phyloP scores from a whole-genome alignment of 2,113 vertebrate species.

The Gorsachius goisagi region DNA sequence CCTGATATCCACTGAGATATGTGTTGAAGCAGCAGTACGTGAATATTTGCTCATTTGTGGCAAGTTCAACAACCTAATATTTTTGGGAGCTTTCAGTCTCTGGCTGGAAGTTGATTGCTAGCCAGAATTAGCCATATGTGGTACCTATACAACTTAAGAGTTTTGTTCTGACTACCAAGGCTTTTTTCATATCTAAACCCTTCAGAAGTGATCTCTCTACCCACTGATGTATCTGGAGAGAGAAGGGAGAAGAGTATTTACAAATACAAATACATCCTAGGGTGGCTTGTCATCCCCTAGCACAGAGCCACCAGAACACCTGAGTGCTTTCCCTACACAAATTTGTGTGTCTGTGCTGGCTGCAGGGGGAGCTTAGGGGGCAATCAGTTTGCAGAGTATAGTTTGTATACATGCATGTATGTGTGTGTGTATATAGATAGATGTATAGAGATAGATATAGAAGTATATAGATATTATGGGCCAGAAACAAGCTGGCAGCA shows the following conservation, averaged over 20 bases:
- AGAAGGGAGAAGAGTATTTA: not conserved
- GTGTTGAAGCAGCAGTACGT: not conserved
- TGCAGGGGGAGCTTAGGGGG: not conserved
- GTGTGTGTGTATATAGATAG: not conserved
- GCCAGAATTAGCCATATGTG: not conserved
- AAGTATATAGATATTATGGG: not conserved
- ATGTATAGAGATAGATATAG: not conserved
- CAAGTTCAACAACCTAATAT: not conserved
- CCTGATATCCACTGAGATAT: not conserved
- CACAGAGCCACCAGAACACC: not conserved
- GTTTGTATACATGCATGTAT: not conserved
- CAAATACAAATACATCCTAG: not conserved
- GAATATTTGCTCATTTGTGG: not conserved
- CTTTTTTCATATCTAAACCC: not conserved
- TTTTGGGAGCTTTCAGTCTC: not conserved
- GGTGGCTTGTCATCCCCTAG: not conserved
- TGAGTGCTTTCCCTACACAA: not conserved
- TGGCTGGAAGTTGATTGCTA: not conserved
- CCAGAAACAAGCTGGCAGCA: not conserved
- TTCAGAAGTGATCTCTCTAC: not conserved
- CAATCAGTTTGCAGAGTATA: not conserved
- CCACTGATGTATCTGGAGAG: not conserved
- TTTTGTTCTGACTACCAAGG: not conserved
- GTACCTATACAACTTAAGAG: not conserved
- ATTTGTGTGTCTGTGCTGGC: not conserved